These are phyloP conservation scores for Hermodice carunculata DNA, from an alignment of 2,888 invertebrate genomes.

Conservation along the genomic window DNA sequence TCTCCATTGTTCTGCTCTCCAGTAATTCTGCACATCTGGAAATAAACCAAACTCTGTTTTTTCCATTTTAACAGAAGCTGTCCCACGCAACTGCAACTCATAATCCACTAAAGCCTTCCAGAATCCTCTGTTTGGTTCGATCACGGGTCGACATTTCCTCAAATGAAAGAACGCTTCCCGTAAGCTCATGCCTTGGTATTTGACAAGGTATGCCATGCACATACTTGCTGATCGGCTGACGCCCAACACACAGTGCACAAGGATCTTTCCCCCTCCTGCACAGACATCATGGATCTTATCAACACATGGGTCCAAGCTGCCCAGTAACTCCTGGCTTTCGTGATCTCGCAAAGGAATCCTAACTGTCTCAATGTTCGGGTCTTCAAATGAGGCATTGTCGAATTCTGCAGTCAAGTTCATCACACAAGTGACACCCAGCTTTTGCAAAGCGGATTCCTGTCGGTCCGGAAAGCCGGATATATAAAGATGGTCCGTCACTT, in stretches of 20 bases:
- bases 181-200: neutral
- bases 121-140: constrained; percentile 6
- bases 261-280: neutral
- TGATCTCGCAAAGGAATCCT: neutral
- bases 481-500: constrained; percentile 81
- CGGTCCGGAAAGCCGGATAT: constrained; percentile 85
- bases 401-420: constrained; percentile 86
- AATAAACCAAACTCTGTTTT: no score
- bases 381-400: no score
- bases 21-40: no score
- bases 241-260: constrained; percentile 10
- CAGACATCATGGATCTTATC: neutral
- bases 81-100: constrained; percentile 1
- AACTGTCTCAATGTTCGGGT: neutral
- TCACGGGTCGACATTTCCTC: neutral
- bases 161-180: neutral
- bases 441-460: constrained; percentile 78
- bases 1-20: no score
- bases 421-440: constrained; percentile 81
- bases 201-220: constrained; percentile 10
- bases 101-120: constrained; percentile 1
- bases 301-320: neutral
- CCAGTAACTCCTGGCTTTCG: neutral
- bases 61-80: neutral
- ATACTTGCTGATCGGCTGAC: constrained; percentile 3